Conservation (phyloP, 2,888 invertebrate genomes). For the Linyphia triangularis region DNA sequence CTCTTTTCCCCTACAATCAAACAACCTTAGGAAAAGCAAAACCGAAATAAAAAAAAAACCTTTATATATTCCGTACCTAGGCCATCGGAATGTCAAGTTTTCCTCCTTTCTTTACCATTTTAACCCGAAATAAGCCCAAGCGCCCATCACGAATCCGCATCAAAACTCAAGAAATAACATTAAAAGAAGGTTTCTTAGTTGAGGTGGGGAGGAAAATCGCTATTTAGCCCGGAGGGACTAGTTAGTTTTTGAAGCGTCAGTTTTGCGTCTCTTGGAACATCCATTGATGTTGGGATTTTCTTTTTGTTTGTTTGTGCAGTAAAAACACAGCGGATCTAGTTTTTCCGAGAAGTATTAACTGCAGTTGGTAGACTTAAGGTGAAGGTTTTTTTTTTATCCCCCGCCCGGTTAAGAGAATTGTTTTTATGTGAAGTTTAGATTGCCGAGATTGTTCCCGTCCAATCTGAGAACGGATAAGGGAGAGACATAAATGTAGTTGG, state of each 20-base stretch:
- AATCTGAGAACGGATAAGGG: not conserved
- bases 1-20: no score
- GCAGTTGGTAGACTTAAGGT: conserved; percentile 36
- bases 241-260: conserved; percentile 50
- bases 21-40: no score
- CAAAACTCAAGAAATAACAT: conserved; percentile 44
- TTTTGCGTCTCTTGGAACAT: not conserved
- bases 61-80: conserved; percentile 8
- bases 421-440: conserved; percentile 63
- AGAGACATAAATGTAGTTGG: not conserved
- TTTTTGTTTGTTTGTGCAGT: conserved; percentile 24
- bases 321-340: not conserved
- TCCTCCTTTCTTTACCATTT: conserved; percentile 15
- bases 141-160: not conserved
- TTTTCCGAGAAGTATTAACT: conserved; percentile 43
- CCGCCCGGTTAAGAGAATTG: conserved; percentile 28
- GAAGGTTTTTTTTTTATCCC: not conserved
- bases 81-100: conserved; percentile 23
- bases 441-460: conserved; percentile 19
- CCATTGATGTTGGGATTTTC: conserved; percentile 29
- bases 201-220: not conserved
- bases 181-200: conserved; percentile 39
- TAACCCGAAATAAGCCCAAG: conserved; percentile 27
- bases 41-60: not conserved
- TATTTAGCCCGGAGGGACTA: conserved; percentile 51